phyloP scores from a whole-genome alignment of 92 coral and sea anemone species.

The Parazoanthus swiftii region DNA sequence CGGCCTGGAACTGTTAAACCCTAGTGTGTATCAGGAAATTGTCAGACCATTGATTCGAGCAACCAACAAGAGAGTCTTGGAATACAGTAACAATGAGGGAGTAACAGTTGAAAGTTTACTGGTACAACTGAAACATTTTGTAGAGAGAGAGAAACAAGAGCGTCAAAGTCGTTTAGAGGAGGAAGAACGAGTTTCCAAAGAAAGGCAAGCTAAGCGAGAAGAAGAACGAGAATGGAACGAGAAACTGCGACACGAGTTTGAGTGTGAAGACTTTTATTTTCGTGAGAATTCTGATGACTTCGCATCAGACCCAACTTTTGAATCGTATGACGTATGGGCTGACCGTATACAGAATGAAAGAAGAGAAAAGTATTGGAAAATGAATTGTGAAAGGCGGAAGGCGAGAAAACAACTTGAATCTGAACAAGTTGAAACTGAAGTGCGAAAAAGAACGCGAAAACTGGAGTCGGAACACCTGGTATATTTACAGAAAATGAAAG shows the following conservation, averaged over 20 bases:
- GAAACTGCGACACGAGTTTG: conserved; percentile 75
- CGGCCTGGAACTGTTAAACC: conserved; percentile 60
- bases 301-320: conserved; percentile 45
- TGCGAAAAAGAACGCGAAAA: conserved; percentile 57
- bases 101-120: conserved; percentile 61
- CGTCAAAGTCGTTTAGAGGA: conserved; percentile 48
- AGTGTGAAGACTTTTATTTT: conserved; percentile 63
- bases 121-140: conserved; percentile 52
- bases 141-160: conserved; percentile 43
- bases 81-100: conserved; percentile 58
- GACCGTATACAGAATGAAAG: conserved; percentile 70
- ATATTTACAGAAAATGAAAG: conserved; percentile 54
- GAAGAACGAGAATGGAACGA: conserved; percentile 80
- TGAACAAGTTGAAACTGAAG: conserved; percentile 43
- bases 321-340: conserved; percentile 88
- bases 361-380: conserved; percentile 40
- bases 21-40: conserved; percentile 57
- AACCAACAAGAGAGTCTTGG: conserved; percentile 45
- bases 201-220: conserved; percentile 37
- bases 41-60: conserved; percentile 67
- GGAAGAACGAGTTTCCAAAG: conserved; percentile 44
- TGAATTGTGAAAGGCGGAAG: conserved; percentile 14
- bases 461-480: conserved; percentile 78
- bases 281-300: conserved; percentile 50
- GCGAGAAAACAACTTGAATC: conserved; percentile 1